These are phyloP conservation scores for Sebastes steindachneri DNA, from an alignment of 2,797 vertebrate genomes.

Conservation along the genomic window DNA sequence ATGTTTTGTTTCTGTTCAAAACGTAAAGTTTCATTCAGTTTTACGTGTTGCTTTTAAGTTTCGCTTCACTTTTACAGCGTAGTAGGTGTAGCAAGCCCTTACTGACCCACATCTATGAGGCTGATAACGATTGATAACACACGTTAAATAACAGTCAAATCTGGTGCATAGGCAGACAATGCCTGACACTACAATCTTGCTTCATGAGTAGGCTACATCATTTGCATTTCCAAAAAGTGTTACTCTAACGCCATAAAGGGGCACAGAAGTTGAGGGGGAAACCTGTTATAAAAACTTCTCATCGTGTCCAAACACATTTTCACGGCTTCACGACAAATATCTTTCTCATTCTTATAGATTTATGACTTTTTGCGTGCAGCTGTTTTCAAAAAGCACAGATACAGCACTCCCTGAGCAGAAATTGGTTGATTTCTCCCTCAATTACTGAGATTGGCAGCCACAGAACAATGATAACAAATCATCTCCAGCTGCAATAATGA, in stretches of 20 bases:
- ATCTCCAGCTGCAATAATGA: slow-evolving; percentile 45
- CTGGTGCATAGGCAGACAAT: not conserved
- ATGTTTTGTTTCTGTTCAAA: no score
- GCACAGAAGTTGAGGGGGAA: slow-evolving; percentile 10
- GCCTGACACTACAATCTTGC: not conserved
- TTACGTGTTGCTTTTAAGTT: no score
- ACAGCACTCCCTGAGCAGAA: not conserved
- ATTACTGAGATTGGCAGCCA: slow-evolving; percentile 35
- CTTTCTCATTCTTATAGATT: slow-evolving; percentile 14
- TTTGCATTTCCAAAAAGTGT: slow-evolving; percentile 28
- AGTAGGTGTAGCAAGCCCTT: no score
- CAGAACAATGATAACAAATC: slow-evolving; percentile 28
- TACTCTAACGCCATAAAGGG: not conserved
- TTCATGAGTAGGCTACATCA: not conserved
- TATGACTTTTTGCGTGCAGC: slow-evolving; percentile 19
- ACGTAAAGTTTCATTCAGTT: no score
- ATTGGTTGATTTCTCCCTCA: slow-evolving; percentile 19
- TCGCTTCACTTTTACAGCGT: no score
- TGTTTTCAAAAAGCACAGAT: slow-evolving; percentile 17
- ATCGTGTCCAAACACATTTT: slow-evolving; percentile 44
- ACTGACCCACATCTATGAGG: no score
- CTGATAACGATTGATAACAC: no score
- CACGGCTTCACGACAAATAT: slow-evolving; percentile 5
- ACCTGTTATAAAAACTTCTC: slow-evolving; percentile 34
- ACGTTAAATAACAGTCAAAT: no score